Conservation (phyloP, 53 echinoderm and acorn worm species). For the Crossaster papposus region DNA sequence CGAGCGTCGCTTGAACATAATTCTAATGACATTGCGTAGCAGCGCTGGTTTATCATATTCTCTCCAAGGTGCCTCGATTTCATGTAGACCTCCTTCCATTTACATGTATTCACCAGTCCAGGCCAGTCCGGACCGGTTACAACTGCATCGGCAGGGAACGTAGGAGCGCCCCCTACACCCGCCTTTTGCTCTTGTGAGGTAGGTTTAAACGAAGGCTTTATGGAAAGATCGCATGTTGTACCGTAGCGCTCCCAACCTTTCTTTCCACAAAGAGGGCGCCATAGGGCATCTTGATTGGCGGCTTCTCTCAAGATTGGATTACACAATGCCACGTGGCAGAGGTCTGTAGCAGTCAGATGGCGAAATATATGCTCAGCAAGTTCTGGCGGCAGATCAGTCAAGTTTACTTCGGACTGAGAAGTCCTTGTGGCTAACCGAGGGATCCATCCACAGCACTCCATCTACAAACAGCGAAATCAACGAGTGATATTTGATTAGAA, state of each 20-base stretch:
- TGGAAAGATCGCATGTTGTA: background rate
- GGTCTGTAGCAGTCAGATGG: background rate
- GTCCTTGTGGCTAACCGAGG: too few species aligned
- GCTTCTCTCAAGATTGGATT: background rate
- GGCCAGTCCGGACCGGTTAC: background rate
- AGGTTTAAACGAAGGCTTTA: background rate
- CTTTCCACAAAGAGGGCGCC: slow-evolving; percentile 4
- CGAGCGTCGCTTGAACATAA: background rate
- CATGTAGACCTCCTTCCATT: slow-evolving; percentile 9
- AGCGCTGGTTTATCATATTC: background rate
- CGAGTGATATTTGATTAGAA: too few species aligned
- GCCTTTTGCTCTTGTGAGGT: background rate
- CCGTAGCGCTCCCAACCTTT: background rate
- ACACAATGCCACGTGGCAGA: background rate
- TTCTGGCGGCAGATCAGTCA: too few species aligned
- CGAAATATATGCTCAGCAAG: background rate
- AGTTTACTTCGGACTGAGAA: too few species aligned
- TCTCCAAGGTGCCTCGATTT: background rate
- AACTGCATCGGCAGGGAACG: background rate
- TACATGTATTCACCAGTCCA: background rate
- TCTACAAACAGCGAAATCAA: too few species aligned
- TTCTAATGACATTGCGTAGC: background rate
- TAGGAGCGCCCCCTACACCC: background rate
- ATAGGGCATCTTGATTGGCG: background rate
- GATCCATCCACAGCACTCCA: too few species aligned